phyloP scores from a whole-genome alignment of 2,113 vertebrate species.

The Cephalopholis sonnerati region DNA sequence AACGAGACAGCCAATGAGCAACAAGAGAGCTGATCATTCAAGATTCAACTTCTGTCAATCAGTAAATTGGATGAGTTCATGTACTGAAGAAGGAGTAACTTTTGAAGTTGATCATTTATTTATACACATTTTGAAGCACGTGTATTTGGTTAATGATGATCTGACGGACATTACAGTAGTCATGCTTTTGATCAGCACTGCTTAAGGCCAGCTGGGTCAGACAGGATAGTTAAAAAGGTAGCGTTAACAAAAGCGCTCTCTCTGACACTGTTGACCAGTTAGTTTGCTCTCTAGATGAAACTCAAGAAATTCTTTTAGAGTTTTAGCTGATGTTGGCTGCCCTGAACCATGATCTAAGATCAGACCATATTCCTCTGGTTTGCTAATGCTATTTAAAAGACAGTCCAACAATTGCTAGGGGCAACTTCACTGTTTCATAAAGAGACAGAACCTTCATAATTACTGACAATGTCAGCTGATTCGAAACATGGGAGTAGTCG shows the following conservation, averaged over 20 bases:
- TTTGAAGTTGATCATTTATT: slow-evolving; percentile 71
- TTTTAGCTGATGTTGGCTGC: slow-evolving; percentile 29
- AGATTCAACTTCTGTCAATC: slow-evolving; percentile 87
- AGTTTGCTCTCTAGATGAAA: slow-evolving; percentile 60
- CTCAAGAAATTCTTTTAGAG: slow-evolving; percentile 33
- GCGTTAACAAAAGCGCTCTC: slow-evolving; percentile 67
- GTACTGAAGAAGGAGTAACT: slow-evolving; percentile 74
- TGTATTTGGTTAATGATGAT: slow-evolving; percentile 68
- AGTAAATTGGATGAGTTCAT: slow-evolving; percentile 82
- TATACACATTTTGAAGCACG: slow-evolving; percentile 69
- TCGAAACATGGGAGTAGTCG: slow-evolving; percentile 34
- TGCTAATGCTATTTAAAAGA: slow-evolving; percentile 36
- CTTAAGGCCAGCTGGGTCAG: slow-evolving; percentile 70
- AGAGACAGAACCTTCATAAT: slow-evolving; percentile 21
- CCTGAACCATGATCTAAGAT: slow-evolving; percentile 76
- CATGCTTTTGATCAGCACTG: slow-evolving; percentile 78
- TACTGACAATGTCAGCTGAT: slow-evolving; percentile 50
- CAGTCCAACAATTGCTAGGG: slow-evolving; percentile 50
- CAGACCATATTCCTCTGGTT: slow-evolving; percentile 47
- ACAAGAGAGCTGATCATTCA: slow-evolving; percentile 99
- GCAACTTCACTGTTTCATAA: slow-evolving; percentile 69
- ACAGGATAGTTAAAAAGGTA: slow-evolving; percentile 63
- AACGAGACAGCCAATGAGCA: slow-evolving; percentile 96
- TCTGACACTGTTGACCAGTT: slow-evolving; percentile 65
- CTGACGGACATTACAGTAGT: slow-evolving; percentile 60